A percentile compares a stretch with the other conserved stretches of the same genome.
Conservation (phyloP, 2,888 invertebrate genomes). For the Lithosia quadra region DNA sequence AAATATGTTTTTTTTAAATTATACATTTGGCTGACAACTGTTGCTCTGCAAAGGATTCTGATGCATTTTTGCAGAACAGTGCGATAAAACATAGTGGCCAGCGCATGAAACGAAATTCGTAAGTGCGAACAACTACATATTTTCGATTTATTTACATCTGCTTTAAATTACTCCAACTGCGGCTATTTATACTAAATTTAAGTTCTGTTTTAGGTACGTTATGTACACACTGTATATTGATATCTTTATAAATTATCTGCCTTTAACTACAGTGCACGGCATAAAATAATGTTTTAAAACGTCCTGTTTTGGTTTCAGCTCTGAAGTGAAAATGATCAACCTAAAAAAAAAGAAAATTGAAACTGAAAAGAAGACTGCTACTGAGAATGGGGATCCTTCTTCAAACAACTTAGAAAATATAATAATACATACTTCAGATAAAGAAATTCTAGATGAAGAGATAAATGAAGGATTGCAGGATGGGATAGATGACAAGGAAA, state of each 20-base stretch:
- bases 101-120: constrained; percentile 22
- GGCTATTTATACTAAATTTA: neutral
- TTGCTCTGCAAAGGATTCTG: too few relatives aligned
- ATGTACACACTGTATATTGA: constrained; percentile 11
- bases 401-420: constrained; percentile 12
- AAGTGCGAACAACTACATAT: constrained; percentile 23
- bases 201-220: constrained; percentile 13
- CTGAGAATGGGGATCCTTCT: constrained; percentile 14
- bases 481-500: constrained; percentile 13
- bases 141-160: constrained; percentile 8
- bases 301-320: constrained; percentile 22
- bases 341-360: constrained; percentile 9
- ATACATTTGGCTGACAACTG: too few relatives aligned
- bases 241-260: too few relatives aligned
- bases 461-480: constrained; percentile 12
- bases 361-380: constrained; percentile 10
- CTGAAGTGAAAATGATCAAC: constrained; percentile 11
- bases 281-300: too few relatives aligned
- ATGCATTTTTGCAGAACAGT: too few relatives aligned
- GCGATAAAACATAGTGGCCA: too few relatives aligned
- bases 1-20: too few relatives aligned
- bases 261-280: too few relatives aligned
- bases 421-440: constrained; percentile 5
- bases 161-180: neutral
- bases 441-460: constrained; percentile 10